A percentile compares a stretch with the other conserved stretches of the same genome.
phyloP scores from a whole-genome alignment of 2,113 vertebrate species.

The Pontoporia blainvillei region DNA sequence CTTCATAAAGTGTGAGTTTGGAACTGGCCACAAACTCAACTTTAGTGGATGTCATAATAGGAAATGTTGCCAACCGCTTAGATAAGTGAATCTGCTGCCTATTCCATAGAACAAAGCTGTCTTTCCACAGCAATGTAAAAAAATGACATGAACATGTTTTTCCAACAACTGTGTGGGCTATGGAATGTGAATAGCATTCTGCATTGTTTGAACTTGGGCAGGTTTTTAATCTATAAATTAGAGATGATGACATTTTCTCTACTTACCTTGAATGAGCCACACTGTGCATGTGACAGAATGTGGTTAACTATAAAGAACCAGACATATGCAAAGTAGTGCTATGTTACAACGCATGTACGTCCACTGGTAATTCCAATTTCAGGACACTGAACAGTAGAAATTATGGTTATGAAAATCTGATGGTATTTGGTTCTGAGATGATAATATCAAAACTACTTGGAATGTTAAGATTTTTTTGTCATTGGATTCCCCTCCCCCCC shows the following conservation, averaged over 20 bases:
- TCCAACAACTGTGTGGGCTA: not conserved
- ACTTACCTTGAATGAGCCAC: not conserved
- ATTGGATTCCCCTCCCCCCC: not conserved
- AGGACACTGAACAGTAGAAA: not conserved
- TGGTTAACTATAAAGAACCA: not conserved
- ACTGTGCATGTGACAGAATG: not conserved
- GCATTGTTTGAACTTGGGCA: not conserved
- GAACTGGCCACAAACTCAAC: conserved; percentile 14
- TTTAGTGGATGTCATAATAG: not conserved
- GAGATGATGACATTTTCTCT: not conserved
- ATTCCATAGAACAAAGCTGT: not conserved
- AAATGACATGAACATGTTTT: not conserved
- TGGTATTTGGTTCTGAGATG: not conserved
- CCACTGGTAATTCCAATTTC: not conserved
- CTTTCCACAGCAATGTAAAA: not conserved
- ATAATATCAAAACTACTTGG: not conserved
- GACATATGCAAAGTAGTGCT: not conserved
- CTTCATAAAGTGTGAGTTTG: conserved; percentile 50
- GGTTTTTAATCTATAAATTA: not conserved
- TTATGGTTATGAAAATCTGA: not conserved
- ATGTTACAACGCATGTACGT: not conserved
- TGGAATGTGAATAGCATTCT: not conserved
- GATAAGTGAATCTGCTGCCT: not conserved
- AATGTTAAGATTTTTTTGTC: conserved; percentile 6
- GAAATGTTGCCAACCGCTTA: not conserved